phyloP scores from a whole-genome alignment of 1,140 invertebrate genomes.

The Drosophila willistoni region DNA sequence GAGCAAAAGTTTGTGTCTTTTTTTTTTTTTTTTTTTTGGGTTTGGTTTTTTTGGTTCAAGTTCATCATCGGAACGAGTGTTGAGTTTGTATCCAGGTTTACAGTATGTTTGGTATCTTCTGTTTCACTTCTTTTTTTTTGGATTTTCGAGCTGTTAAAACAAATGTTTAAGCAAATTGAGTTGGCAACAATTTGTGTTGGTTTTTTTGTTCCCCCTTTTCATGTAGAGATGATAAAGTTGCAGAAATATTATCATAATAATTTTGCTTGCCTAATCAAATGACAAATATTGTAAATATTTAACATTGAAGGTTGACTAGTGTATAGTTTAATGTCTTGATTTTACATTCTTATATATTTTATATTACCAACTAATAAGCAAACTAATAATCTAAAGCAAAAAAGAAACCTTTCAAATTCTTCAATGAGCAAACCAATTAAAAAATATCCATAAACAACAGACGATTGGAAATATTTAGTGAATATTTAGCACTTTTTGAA shows the following conservation, averaged over 20 bases:
- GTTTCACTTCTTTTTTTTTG: neutral
- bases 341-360: too few species aligned
- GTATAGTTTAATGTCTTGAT: neutral
- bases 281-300: neutral
- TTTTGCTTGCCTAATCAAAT: constrained; percentile 1
- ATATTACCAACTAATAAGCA: too few species aligned
- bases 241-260: constrained; percentile 7
- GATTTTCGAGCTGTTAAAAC: constrained; percentile 1
- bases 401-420: constrained; percentile 1
- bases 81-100: constrained; percentile 28
- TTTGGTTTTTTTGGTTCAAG: constrained; percentile 52
- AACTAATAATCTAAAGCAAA: too few species aligned
- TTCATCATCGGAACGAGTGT: constrained; percentile 54
- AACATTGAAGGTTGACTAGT: neutral
- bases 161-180: constrained; percentile 13
- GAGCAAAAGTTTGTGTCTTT: constrained; percentile 43
- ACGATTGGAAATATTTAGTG: neutral
- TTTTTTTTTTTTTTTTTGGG: constrained; percentile 8
- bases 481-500: constrained; percentile 18
- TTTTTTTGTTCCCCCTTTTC: neutral
- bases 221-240: neutral
- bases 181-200: neutral
- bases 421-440: constrained; percentile 20
- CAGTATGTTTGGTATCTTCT: constrained; percentile 16
- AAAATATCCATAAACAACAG: neutral